Conservation (phyloP, 2,797 vertebrate genomes). For the Lagorchestes hirsutus region DNA sequence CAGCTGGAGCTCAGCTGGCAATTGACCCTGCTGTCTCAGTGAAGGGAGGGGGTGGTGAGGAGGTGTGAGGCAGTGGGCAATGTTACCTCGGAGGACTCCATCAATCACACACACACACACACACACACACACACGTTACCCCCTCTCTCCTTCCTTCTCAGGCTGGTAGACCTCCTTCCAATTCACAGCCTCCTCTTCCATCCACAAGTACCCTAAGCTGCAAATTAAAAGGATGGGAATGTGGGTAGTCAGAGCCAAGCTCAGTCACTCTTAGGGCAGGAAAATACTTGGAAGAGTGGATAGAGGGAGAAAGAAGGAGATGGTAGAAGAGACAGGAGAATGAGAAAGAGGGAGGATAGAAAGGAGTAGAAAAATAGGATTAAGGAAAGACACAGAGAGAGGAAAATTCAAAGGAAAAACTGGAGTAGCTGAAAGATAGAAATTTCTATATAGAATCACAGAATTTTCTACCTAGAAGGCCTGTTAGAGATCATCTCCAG, state of each 20-base stretch:
- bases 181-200: neutral
- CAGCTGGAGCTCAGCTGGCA: neutral
- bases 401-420: neutral
- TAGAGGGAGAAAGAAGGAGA: neutral
- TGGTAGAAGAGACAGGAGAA: neutral
- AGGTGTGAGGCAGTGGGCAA: neutral
- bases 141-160: neutral
- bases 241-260: neutral
- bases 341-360: neutral
- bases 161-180: neutral
- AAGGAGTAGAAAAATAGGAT: neutral
- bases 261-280: neutral
- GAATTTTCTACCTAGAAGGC: neutral
- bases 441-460: neutral
- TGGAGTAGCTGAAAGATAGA: neutral
- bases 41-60: neutral
- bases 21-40: neutral
- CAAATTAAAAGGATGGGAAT: conserved; percentile 22
- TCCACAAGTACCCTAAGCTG: neutral
- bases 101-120: neutral
- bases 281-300: neutral
- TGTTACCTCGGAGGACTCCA: neutral
- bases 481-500: neutral
- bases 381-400: neutral
- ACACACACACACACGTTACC: too few relatives aligned